These are phyloP conservation scores for Trematomus loennbergii DNA, from an alignment of 2,113 vertebrate genomes.

Conservation along the genomic window DNA sequence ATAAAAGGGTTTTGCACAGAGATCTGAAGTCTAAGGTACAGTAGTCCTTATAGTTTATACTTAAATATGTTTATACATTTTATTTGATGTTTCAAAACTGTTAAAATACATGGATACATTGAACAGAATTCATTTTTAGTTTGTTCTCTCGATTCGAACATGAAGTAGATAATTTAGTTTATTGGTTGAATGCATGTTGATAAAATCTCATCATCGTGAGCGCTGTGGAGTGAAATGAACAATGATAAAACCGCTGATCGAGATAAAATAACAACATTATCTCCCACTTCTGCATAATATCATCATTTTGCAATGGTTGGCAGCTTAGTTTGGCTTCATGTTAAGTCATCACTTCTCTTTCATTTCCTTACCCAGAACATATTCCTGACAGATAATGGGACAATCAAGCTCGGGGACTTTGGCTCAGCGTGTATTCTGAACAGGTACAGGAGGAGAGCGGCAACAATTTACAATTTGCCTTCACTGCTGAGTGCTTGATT, in stretches of 20 bases:
- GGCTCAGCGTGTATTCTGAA: constrained; percentile 92
- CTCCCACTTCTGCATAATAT: constrained; percentile 25
- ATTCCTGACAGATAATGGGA: constrained; percentile 90
- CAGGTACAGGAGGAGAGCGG: constrained; percentile 79
- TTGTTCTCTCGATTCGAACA: constrained; percentile 4
- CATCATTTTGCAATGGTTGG: constrained; percentile 11
- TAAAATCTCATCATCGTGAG: constrained; percentile 38
- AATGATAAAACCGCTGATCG: constrained; percentile 34
- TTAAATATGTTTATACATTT: background rate
- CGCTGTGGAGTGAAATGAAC: constrained; percentile 35
- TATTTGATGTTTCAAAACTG: background rate
- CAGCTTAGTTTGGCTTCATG: constrained; percentile 12
- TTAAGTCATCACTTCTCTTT: constrained; percentile 35
- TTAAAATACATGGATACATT: background rate
- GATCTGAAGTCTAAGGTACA: constrained; percentile 95
- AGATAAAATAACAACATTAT: constrained; percentile 29
- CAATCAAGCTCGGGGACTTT: constrained; percentile 94
- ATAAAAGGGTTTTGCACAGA: constrained; percentile 90
- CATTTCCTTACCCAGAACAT: constrained; percentile 85
- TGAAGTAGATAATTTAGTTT: constrained; percentile 9
- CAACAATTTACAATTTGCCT: background rate
- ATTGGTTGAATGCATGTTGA: constrained; percentile 21
- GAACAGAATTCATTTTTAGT: background rate
- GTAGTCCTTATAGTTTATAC: background rate
- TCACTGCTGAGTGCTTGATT: background rate